Base-by-base conservation (phyloP, 2,888 invertebrate genomes). In the Neoaliturus tenellus region DNA sequence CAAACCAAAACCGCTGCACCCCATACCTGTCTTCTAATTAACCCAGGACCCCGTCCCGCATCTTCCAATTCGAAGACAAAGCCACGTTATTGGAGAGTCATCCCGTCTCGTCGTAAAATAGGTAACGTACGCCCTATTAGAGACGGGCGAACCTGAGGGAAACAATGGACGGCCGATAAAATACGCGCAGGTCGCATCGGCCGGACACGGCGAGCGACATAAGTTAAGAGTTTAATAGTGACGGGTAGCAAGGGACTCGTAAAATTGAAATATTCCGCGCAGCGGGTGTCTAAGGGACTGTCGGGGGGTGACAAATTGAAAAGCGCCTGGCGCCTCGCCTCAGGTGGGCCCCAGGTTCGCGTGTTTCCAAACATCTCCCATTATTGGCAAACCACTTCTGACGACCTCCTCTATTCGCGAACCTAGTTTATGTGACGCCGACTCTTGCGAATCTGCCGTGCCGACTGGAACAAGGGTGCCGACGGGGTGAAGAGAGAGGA, bases 261-360 rank as follows among this genome's bases (percentile, higher is more conserved):
- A 82, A 82, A 82, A 82, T 82, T 73, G 82, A 82, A 82, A 82
- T 82, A 82, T 82, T 82, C 82, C 31, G 35, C 82, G 0, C 82
- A 82, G 82, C 82, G 39, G 82, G 82, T 82, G 82, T 55, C 82
- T 58, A 71, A 73, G 82, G 82, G 82, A 69, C 71, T 41, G 62
- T 44, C 82, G 31, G 25, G 28, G 82, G 82, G 82, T 82, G 82
- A 82, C 82, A 73, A 73, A 82, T 82, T 71, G 81, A 48, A 33
- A 35, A 71, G 23, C 25, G 73, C 55, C 51, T 82, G 82, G 82
- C 82, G 82, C 82, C 82, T 44, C 17, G 48, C 35, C 39, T 31
- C n/a, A 25, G 81, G 41, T 39, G 67, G 41, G 51, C 81, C 51
- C 31, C 20, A 28, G 48, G 73, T 73, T 55, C 55, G 82, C 55